Evolutionary conservation across 92 coral and sea anemone genomes (phyloP).

Genomic region (Chrysogorgia sp.): DNA sequence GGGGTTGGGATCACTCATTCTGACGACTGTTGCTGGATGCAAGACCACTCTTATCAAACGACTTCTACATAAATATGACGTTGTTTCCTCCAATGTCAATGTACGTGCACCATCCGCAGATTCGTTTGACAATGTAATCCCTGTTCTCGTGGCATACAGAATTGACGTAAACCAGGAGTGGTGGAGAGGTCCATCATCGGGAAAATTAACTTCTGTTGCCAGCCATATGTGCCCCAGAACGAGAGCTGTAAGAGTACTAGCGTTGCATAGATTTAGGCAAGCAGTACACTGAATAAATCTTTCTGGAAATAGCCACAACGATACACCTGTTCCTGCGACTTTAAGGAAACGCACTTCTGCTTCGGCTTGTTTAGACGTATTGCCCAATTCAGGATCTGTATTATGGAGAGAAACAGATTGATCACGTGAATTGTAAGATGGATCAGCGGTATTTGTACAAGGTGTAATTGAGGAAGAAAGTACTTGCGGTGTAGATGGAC

Average conservation of each 20-base stretch:
- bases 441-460: not conserved
- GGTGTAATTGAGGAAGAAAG: not conserved
- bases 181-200: not conserved
- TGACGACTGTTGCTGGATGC: not conserved
- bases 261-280: not conserved
- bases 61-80: not conserved
- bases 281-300: not conserved
- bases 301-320: not conserved
- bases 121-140: not conserved
- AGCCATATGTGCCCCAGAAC: not conserved
- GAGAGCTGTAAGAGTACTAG: not conserved
- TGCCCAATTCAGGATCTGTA: no score
- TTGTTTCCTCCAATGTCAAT: not conserved
- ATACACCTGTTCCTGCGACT: not conserved
- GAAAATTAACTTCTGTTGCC: not conserved
- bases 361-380: not conserved
- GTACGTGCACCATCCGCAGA: not conserved
- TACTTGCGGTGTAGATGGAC: not conserved
- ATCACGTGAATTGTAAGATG: not conserved
- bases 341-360: conserved; percentile 1
- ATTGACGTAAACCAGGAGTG: not conserved
- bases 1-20: not conserved
- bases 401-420: not conserved
- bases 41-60: not conserved
- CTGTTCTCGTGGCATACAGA: not conserved